Evolutionary conservation across 1,140 invertebrate genomes (phyloP).

Genomic region (Leptinotarsa texana): DNA sequence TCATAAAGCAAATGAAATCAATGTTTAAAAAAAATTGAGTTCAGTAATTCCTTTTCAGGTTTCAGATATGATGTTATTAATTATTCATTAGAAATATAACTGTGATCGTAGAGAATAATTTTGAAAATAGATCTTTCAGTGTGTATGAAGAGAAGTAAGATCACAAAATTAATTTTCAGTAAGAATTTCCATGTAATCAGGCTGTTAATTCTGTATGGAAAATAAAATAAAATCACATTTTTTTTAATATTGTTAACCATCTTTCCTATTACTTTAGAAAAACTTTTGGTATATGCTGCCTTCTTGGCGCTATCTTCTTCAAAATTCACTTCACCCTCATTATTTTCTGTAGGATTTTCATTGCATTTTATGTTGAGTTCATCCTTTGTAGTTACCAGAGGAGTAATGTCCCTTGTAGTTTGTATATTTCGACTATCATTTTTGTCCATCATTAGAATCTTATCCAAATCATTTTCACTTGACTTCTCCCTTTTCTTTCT

Average conservation of each 20-base stretch:
- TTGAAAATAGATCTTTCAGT: too few relatives aligned
- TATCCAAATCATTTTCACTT: conserved; percentile 1
- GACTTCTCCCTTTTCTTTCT: conserved; percentile 12
- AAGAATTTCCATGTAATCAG: too few relatives aligned
- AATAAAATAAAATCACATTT: not conserved
- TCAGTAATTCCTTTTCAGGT: too few relatives aligned
- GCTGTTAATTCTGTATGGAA: too few relatives aligned
- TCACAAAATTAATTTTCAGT: too few relatives aligned
- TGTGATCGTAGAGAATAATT: too few relatives aligned
- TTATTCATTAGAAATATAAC: too few relatives aligned
- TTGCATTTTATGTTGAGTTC: conserved; percentile 15
- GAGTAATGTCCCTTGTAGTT: conserved; percentile 8
- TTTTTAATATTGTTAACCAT: not conserved
- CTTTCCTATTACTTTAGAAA: not conserved
- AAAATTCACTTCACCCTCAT: conserved; percentile 11
- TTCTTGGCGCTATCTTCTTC: conserved; percentile 8
- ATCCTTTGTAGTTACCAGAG: conserved; percentile 16
- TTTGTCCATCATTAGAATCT: not conserved
- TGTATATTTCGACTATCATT: not conserved
- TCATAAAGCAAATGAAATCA: too few relatives aligned
- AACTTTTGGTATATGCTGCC: conserved; percentile 7
- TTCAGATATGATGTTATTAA: too few relatives aligned
- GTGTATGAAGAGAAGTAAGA: too few relatives aligned
- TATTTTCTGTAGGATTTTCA: conserved; percentile 1
- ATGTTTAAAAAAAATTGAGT: too few relatives aligned